These are phyloP conservation scores for Heliornis fulica DNA, from an alignment of 2,113 vertebrate species.

Conservation along the genomic window DNA sequence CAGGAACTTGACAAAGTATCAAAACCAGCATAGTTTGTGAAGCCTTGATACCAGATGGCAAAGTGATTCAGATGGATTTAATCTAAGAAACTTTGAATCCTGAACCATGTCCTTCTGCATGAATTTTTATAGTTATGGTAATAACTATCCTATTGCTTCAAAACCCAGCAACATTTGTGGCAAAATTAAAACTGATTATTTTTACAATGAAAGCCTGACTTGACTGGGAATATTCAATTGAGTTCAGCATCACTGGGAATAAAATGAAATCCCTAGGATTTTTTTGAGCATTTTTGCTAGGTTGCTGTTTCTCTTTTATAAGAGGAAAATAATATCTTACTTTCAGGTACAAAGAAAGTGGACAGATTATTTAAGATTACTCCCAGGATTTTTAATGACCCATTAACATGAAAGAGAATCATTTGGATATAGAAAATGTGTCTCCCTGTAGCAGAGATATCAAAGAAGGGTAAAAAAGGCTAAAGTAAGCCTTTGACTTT, in stretches of 20 bases:
- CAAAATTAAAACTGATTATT: not conserved
- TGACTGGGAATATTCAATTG: constrained; percentile 7
- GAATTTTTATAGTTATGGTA: not conserved
- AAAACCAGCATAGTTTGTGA: not conserved
- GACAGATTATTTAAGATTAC: not conserved
- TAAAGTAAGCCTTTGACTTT: not conserved
- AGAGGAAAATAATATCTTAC: not conserved
- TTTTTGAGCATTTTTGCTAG: not conserved
- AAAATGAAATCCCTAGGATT: not conserved
- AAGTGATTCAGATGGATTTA: not conserved
- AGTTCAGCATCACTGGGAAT: not conserved
- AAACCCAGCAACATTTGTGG: constrained; percentile 15
- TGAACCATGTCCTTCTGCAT: not conserved
- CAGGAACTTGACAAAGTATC: not conserved
- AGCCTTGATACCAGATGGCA: not conserved
- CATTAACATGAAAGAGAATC: not conserved
- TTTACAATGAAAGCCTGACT: not conserved
- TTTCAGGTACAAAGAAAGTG: not conserved
- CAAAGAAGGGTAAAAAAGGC: not conserved
- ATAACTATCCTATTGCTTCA: not conserved
- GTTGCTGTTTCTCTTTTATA: not conserved
- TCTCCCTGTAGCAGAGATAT: not conserved
- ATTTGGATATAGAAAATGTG: not conserved
- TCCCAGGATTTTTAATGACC: not conserved
- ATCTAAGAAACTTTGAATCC: not conserved